Percentiles rank a stretch among this genome's conserved stretches.
phyloP scores from a whole-genome alignment of 2,797 vertebrate species.

The Pseudochromis fuscus region DNA sequence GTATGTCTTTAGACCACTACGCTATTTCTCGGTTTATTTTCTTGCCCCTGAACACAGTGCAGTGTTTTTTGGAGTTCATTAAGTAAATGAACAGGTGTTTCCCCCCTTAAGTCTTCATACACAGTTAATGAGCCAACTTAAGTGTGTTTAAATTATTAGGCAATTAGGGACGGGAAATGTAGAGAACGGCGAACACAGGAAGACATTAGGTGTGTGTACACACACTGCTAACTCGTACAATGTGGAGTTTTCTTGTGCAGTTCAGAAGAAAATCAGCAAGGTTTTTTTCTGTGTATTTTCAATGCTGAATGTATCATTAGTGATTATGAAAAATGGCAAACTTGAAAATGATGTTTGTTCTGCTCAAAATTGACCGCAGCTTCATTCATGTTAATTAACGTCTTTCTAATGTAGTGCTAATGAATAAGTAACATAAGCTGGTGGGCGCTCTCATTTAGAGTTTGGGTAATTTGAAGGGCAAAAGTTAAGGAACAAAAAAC shows the following conservation, averaged over 20 bases:
- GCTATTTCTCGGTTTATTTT: constrained; percentile 76
- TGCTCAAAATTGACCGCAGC: constrained; percentile 44
- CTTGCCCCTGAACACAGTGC: constrained; percentile 63
- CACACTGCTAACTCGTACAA: constrained; percentile 45
- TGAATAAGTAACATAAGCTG: constrained; percentile 60
- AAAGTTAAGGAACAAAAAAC: constrained; percentile 56
- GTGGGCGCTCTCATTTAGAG: constrained; percentile 20
- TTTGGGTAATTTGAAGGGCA: constrained; percentile 33
- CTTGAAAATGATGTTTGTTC: constrained; percentile 70
- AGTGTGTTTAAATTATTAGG: constrained; percentile 84
- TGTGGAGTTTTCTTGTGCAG: constrained; percentile 58
- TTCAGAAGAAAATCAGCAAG: constrained; percentile 49
- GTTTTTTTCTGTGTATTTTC: constrained; percentile 57
- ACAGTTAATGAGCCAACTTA: constrained; percentile 82
- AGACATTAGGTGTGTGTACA: constrained; percentile 68
- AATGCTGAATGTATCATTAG: constrained; percentile 68
- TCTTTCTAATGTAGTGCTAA: constrained; percentile 61
- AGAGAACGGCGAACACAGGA: constrained; percentile 75
- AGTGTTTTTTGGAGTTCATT: constrained; percentile 78
- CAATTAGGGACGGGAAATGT: constrained; percentile 84
- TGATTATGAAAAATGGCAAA: constrained; percentile 65
- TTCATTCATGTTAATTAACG: constrained; percentile 61
- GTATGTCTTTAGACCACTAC: constrained; percentile 65
- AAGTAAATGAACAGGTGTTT: constrained; percentile 83
- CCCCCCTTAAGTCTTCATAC: constrained; percentile 76